Conservation (phyloP, 2,113 vertebrate species). For the Smithornis capensis region DNA sequence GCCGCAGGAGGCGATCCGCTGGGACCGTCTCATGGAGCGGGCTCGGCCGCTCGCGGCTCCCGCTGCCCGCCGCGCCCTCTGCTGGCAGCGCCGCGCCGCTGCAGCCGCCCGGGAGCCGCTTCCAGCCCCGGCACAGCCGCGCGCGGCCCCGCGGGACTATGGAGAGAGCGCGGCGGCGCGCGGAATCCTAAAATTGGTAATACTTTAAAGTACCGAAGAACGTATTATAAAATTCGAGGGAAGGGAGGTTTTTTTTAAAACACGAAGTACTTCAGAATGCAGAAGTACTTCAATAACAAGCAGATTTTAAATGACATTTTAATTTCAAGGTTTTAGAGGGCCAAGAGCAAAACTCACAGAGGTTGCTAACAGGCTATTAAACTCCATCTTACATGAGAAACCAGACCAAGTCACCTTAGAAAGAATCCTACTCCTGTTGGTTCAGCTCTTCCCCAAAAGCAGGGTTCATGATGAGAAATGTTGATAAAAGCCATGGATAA, state of each 20-base stretch:
- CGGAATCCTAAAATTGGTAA: accelerated
- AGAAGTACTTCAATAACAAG: not conserved
- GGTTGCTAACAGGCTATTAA: not conserved
- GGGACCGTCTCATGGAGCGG: not conserved
- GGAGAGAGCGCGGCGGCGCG: too few species aligned
- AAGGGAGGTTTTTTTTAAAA: not conserved
- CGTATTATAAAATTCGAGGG: accelerated
- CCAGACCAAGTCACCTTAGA: not conserved
- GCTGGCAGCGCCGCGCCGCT: not conserved
- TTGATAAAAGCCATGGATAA: not conserved
- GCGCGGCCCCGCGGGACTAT: not conserved
- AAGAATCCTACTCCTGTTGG: not conserved
- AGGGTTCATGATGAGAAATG: not conserved
- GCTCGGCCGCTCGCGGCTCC: not conserved
- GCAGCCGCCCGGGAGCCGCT: not conserved
- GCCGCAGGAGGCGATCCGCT: not conserved
- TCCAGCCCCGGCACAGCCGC: not conserved
- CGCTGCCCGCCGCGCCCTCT: not conserved
- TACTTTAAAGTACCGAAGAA: not conserved
- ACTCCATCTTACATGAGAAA: not conserved
- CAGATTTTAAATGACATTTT: not conserved
- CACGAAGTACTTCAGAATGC: not conserved
- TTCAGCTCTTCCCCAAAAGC: not conserved
- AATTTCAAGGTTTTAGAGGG: not conserved
- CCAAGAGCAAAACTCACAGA: not conserved